phyloP scores from a whole-genome alignment of 1,140 invertebrate species.

The Nephotettix cincticeps region DNA sequence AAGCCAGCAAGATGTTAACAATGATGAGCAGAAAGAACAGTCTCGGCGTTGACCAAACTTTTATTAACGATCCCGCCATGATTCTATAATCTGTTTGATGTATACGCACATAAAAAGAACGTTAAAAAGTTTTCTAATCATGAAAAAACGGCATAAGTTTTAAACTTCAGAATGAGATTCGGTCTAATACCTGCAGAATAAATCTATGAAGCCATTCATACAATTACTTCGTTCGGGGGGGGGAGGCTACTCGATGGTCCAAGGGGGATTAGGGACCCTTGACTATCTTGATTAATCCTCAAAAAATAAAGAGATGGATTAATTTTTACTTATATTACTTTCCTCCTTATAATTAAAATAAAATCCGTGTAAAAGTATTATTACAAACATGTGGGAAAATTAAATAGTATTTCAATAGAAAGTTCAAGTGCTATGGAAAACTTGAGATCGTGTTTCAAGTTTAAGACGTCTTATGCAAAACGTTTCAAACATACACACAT shows the following conservation, averaged over 20 bases:
- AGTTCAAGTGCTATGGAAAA: too few relatives aligned
- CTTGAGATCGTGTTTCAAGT: too few relatives aligned
- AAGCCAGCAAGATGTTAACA: background rate
- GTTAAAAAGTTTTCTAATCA: constrained; percentile 15
- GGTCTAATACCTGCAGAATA: constrained; percentile 6
- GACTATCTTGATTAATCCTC: too few relatives aligned
- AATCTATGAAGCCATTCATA: constrained; percentile 12
- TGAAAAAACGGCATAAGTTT: constrained; percentile 6
- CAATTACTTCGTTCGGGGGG: background rate
- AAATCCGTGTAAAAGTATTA: too few relatives aligned
- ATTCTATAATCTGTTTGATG: constrained; percentile 13
- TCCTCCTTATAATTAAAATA: too few relatives aligned
- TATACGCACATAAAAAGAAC: constrained; percentile 15
- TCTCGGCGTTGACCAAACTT: background rate
- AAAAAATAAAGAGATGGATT: too few relatives aligned
- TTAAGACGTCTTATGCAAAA: too few relatives aligned
- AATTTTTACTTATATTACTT: too few relatives aligned
- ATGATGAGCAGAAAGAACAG: background rate
- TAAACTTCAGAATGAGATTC: constrained; percentile 7
- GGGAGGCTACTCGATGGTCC: background rate
- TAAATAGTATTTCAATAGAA: too few relatives aligned
- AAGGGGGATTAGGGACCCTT: too few relatives aligned
- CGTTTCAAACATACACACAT: too few relatives aligned
- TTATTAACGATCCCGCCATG: constrained; percentile 5
- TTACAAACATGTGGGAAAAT: too few relatives aligned